A percentile compares a stretch with the other conserved stretches of the same genome.
phyloP scores from a whole-genome alignment of 2,888 invertebrate genomes.

The Apodemia duryi region DNA sequence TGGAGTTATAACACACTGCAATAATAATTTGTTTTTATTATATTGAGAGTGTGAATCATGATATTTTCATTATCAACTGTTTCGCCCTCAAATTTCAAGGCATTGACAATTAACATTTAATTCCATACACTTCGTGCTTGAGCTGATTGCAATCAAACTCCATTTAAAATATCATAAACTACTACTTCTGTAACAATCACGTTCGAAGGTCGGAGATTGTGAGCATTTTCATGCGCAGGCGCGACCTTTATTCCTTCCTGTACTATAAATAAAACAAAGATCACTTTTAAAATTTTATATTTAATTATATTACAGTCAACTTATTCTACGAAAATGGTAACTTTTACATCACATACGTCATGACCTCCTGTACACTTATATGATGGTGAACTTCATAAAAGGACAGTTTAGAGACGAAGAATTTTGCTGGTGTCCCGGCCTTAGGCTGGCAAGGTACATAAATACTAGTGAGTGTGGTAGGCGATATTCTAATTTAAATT shows the following conservation, averaged over 20 bases:
- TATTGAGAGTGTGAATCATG: background rate
- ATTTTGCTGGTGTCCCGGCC: conserved; percentile 66
- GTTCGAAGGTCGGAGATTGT: conserved; percentile 20
- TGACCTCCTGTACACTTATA: conserved; percentile 55
- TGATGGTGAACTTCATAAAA: conserved; percentile 61
- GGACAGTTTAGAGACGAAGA: conserved; percentile 66
- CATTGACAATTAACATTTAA: conserved; percentile 14
- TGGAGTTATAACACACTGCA: background rate
- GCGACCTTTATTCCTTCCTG: conserved; percentile 21
- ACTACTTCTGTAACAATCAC: conserved; percentile 14
- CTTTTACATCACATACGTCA: conserved; percentile 69
- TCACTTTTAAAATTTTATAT: conserved; percentile 55
- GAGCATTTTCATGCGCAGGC: conserved; percentile 19
- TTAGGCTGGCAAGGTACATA: conserved; percentile 49
- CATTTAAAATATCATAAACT: conserved; percentile 14
- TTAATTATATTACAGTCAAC: conserved; percentile 63
- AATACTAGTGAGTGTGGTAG: conserved; percentile 50
- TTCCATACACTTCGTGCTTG: conserved; percentile 10
- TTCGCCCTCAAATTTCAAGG: conserved; percentile 7
- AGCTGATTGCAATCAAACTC: conserved; percentile 11
- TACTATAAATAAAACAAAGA: conserved; percentile 41
- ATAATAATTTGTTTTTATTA: background rate
- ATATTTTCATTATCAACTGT: background rate
- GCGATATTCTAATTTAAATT: conserved; percentile 45
- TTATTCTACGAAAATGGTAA: conserved; percentile 69